A percentile compares a stretch with the other conserved stretches of the same genome.
Evolutionary conservation across 1,140 invertebrate genomes (phyloP).

Genomic region (Ceratosolen fusciceps): DNA sequence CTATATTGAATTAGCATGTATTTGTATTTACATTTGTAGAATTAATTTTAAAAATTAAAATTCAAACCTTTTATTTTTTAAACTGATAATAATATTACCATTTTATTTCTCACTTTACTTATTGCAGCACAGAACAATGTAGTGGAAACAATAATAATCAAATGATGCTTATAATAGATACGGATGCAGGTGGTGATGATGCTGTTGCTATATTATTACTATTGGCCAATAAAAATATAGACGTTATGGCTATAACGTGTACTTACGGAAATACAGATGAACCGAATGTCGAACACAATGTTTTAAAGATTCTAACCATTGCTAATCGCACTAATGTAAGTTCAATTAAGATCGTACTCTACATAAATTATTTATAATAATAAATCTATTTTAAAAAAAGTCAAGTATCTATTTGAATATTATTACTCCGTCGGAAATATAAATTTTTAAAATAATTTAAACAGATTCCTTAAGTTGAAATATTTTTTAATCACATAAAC

Average conservation of each 20-base stretch:
- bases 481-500: too few relatives aligned
- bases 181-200: conserved; percentile 75
- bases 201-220: conserved; percentile 71
- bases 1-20: too few relatives aligned
- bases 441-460: too few relatives aligned
- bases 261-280: conserved; percentile 76
- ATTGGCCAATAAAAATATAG: conserved; percentile 62
- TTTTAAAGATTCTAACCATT: conserved; percentile 72
- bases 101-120: too few relatives aligned
- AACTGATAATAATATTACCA: too few relatives aligned
- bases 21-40: too few relatives aligned
- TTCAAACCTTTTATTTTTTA: too few relatives aligned
- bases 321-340: conserved; percentile 72
- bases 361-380: neutral
- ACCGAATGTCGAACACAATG: conserved; percentile 74
- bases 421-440: neutral
- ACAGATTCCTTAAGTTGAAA: too few relatives aligned
- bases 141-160: neutral
- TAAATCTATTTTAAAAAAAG: too few relatives aligned
- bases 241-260: conserved; percentile 75
- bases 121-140: neutral
- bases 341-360: conserved; percentile 32
- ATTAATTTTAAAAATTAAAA: too few relatives aligned
- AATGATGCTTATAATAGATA: conserved; percentile 71
- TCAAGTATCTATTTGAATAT: too few relatives aligned